A percentile compares a stretch with the other conserved stretches of the same genome.
Conservation (phyloP, 2,888 invertebrate genomes). For the Heteromyza rotundicornis region DNA sequence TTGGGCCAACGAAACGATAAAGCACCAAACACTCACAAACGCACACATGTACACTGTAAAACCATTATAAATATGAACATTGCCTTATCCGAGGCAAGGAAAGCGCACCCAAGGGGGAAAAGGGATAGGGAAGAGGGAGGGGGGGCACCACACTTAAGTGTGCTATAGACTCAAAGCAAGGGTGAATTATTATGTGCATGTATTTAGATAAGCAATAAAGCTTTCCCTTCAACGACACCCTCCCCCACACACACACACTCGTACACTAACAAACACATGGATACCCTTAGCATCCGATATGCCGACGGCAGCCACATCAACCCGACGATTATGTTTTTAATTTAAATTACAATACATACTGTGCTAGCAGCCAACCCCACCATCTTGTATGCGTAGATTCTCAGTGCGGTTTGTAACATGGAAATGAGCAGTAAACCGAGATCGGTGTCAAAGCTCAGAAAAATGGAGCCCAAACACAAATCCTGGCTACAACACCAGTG, state of each 20-base stretch:
- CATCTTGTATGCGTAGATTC: not conserved
- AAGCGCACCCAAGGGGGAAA: slow-evolving; percentile 25
- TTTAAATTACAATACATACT: slow-evolving; percentile 15
- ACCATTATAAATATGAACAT: too few species aligned
- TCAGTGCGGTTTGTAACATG: not conserved
- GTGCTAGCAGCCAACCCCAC: not conserved
- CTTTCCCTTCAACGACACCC: slow-evolving; percentile 21
- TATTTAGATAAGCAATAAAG: slow-evolving; percentile 41
- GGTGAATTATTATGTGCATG: slow-evolving; percentile 20
- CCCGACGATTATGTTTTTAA: slow-evolving; percentile 13
- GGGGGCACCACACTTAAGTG: slow-evolving; percentile 17
- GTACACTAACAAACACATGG: not conserved
- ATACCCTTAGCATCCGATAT: not conserved
- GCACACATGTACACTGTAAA: not conserved
- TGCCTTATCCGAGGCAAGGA: slow-evolving; percentile 16
- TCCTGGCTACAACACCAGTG: too few species aligned
- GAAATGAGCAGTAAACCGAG: slow-evolving; percentile 3
- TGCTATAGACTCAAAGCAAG: not conserved
- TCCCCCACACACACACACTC: slow-evolving; percentile 1
- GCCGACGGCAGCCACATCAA: slow-evolving; percentile 7
- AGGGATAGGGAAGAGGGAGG: slow-evolving; percentile 14
- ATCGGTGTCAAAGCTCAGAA: slow-evolving; percentile 26
- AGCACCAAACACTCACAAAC: slow-evolving; percentile 28
- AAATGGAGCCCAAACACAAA: too few species aligned
- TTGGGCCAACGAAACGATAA: slow-evolving; percentile 44